These are phyloP conservation scores for Miltochrista miniata DNA, from an alignment of 2,888 invertebrate genomes.

Conservation along the genomic window DNA sequence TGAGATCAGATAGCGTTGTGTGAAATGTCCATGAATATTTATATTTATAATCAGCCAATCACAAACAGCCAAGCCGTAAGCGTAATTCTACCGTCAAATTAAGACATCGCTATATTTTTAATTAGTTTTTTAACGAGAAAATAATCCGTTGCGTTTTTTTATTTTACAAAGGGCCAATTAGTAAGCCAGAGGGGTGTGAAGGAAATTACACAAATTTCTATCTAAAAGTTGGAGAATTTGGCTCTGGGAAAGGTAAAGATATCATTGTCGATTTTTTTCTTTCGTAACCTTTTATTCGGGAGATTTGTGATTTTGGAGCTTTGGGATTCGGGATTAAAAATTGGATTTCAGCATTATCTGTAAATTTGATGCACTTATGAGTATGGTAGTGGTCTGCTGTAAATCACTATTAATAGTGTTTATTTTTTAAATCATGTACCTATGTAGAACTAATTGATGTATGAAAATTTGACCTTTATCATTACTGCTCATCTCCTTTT, in stretches of 20 bases:
- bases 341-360: constrained; percentile 31
- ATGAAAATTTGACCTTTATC: no score
- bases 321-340: constrained; percentile 22
- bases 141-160: constrained; percentile 21
- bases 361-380: constrained; percentile 27
- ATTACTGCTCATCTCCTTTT: no score
- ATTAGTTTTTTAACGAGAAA: constrained; percentile 34
- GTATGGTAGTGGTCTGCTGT: constrained; percentile 12
- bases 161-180: constrained; percentile 32
- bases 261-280: constrained; percentile 18
- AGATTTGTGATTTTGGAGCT: constrained; percentile 37
- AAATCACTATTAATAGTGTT: constrained; percentile 1
- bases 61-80: not conserved
- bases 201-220: constrained; percentile 42
- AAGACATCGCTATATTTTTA: constrained; percentile 35
- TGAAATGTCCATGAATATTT: no score
- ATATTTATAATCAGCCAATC: not conserved
- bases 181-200: constrained; percentile 29
- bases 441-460: no score
- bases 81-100: constrained; percentile 30
- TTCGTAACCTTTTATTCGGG: constrained; percentile 17
- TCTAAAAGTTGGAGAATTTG: constrained; percentile 22
- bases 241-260: constrained; percentile 10
- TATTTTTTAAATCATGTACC: no score
- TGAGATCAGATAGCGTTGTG: no score